Base-by-base conservation (phyloP, 2,113 vertebrate genomes). In the Elanus axillaris region DNA sequence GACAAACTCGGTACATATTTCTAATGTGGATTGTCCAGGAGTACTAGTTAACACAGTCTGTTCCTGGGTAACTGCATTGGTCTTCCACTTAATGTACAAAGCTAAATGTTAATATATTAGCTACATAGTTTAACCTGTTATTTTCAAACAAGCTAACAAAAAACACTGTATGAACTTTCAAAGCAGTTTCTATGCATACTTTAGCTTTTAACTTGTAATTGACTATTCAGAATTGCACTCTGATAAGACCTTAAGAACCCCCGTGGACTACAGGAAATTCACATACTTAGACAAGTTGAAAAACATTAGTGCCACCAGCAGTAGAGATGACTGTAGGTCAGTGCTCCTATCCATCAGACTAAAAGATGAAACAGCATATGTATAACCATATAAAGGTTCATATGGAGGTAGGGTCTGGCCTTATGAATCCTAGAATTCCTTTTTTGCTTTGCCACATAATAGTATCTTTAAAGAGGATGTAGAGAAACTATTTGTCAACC, bases 141-240 rank as follows among this genome's bases (percentile, higher is more conserved):
- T 40, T 93, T 64, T 76, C 69, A 75, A 85, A 87, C 29, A n/a
- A 71, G 77, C 86, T 47, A 56, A 84, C 55, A 82, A 45, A 45
- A 83, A 75, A 53, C 73, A 67, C 47, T 15, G 0, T 0, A 3
- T 42, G 87, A 85, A 68, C 81, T 73, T 75, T 13, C 3, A 1
- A 67, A 89, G 89, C 76, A 20, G 38, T 59, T 94, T 59, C 72
- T 74, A 14, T 4, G 52, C 6, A 2, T 45, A 73, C 20, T 62
- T 50, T 7, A 45, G 66, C 22, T 90, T 93, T 73, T 58, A 69
- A 40, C 59, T 76, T 62, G 45, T n/a, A 47, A 36, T 3, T n/a
- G 79, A 45, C 59, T 40, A 1, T 11, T 52, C 14, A 26, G 47
- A 58, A 34, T 3, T 52, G 80, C 52, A 19, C 63, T 75, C 66